Evolutionary conservation across 2,888 invertebrate genomes (phyloP), one percentile per base, ranked within the genome.

Genomic region (Adelognathus sp.): DNA sequence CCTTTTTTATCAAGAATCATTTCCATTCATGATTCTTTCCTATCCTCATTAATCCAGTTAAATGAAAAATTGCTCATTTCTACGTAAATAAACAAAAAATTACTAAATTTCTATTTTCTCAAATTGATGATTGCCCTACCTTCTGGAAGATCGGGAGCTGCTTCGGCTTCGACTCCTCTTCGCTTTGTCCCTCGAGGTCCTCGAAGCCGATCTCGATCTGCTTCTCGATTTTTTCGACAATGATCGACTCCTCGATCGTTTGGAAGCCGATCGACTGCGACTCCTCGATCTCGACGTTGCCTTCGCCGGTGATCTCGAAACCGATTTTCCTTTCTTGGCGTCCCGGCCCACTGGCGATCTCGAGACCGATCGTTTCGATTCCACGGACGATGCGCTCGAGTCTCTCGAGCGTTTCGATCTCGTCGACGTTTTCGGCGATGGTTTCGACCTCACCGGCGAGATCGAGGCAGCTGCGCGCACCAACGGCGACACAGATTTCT

Each of bases 81-180:
- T n/a, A n/a, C n/a, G n/a, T n/a, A n/a, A n/a, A n/a, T n/a, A n/a
- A n/a, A n/a, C n/a, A n/a, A n/a, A n/a, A n/a, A n/a, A n/a, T n/a
- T n/a, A n/a, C 4, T 52, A 3, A n/a, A 64, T 33, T 33, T 24
- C 5, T 24, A 16, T 29, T 7, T 39, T 14, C 14, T 11, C n/a
- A 27, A 46, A 41, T 31, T 21, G 39, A 33, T 27, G 7, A 7
- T 21, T 31, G 14, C 24, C 29, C 63, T 72, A 90, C 90, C 90
- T 90, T 44, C 81, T 77, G 24, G 89, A 89, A 76, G 90, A 89
- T 70, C 87, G 83, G n/a, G 89, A 90, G 63, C 87, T 90, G 72
- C 88, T 89, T 21, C 86, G 81, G 60, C 86, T 88, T 3, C 83
- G 82, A 69, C 86, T 83, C 24, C 88, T 86, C 56, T 90, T 89